phyloP scores from a whole-genome alignment of 1,140 invertebrate species.

The Conus ventricosus region DNA sequence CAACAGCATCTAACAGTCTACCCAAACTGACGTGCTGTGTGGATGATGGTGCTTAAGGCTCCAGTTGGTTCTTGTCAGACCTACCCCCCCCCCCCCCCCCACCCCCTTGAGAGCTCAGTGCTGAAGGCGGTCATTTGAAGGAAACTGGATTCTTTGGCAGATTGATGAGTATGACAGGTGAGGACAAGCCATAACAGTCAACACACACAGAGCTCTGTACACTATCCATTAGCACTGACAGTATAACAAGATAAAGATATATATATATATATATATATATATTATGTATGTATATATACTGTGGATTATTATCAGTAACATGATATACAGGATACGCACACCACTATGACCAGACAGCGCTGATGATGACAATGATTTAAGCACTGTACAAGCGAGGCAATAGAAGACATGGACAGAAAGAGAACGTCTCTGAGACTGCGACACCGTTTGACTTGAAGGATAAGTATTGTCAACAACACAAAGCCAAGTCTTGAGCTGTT shows the following conservation, averaged over 20 bases:
- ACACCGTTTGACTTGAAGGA: slow-evolving; percentile 7
- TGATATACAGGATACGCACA: not conserved
- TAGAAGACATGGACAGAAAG: not conserved
- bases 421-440: not conserved
- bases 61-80: not conserved
- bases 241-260: too few relatives aligned
- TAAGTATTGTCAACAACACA: slow-evolving; percentile 4
- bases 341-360: not conserved
- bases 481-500: not conserved
- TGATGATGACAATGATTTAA: not conserved
- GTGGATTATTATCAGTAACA: not conserved
- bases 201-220: too few relatives aligned
- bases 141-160: too few relatives aligned
- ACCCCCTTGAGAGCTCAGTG: too few relatives aligned
- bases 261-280: too few relatives aligned
- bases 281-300: too few relatives aligned
- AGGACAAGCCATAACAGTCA: too few relatives aligned
- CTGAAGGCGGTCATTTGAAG: too few relatives aligned
- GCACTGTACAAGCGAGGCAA: not conserved
- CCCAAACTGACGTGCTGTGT: not conserved
- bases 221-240: too few relatives aligned
- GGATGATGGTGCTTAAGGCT: not conserved
- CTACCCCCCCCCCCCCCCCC: not conserved
- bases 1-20: too few relatives aligned
- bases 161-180: too few relatives aligned